A percentile compares a stretch with the other conserved stretches of the same genome.
These are phyloP conservation scores for Alethe castanea DNA, from an alignment of 2,113 vertebrate genomes.

Conservation along the genomic window DNA sequence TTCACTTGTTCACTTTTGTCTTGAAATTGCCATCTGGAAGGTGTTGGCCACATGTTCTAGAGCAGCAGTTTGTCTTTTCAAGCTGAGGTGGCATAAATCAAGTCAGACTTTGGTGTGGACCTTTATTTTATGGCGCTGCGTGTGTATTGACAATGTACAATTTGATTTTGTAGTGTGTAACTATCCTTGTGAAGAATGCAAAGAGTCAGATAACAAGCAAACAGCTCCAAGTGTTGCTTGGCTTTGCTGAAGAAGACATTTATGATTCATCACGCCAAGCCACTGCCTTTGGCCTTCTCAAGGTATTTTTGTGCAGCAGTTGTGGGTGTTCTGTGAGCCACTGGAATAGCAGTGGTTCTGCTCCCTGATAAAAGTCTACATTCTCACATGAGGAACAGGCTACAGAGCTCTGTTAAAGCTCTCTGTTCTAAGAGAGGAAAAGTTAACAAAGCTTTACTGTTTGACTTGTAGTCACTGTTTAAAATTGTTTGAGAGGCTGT, in stretches of 20 bases:
- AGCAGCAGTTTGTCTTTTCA: not conserved
- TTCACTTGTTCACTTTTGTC: not conserved
- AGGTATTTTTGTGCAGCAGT: constrained; percentile 73
- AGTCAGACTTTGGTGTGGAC: not conserved
- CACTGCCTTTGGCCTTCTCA: constrained; percentile 93
- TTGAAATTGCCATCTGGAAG: not conserved
- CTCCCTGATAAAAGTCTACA: not conserved
- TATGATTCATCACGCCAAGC: constrained; percentile 92
- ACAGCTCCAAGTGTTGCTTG: constrained; percentile 92
- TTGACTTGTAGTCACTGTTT: not conserved
- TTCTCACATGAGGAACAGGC: not conserved
- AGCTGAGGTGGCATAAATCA: not conserved
- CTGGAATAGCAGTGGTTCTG: not conserved
- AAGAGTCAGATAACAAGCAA: constrained; percentile 84
- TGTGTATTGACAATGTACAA: not conserved
- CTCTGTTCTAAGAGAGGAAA: not conserved
- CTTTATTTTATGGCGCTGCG: not conserved
- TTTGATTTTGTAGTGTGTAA: constrained; percentile 81
- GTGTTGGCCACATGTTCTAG: not conserved
- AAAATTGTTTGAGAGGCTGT: not conserved
- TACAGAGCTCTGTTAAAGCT: not conserved
- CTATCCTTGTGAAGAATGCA: constrained; percentile 85
- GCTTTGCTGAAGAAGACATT: constrained; percentile 96
- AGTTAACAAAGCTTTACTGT: not conserved
- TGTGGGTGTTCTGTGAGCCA: not conserved